Evolutionary conservation across 2,113 vertebrate species (phyloP).

Genomic region (Numida meleagris): DNA sequence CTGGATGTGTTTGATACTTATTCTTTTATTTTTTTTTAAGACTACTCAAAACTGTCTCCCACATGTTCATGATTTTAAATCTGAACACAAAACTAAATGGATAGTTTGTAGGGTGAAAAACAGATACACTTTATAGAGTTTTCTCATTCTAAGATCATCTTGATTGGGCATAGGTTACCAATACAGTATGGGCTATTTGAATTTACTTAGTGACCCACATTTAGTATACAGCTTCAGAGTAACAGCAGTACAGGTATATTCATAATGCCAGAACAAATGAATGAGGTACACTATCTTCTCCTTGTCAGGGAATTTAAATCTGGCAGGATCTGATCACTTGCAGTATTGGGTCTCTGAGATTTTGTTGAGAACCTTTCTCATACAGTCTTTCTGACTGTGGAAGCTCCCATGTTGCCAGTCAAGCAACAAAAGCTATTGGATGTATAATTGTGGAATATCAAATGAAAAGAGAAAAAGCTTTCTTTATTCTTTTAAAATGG

Average conservation of each 20-base stretch:
- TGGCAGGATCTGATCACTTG: neutral
- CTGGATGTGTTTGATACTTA: neutral
- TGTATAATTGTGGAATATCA: neutral
- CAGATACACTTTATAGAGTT: neutral
- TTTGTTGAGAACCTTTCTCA: neutral
- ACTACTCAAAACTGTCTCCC: neutral
- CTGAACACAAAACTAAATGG: neutral
- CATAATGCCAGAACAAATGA: neutral
- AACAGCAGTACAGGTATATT: neutral
- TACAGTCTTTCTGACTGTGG: neutral
- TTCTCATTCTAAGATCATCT: neutral
- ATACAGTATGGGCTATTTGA: neutral
- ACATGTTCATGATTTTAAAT: neutral
- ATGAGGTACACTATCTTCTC: neutral
- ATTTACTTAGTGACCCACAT: neutral
- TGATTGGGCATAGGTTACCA: neutral
- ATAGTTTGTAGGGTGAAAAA: neutral
- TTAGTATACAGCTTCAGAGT: rapidly evolving
- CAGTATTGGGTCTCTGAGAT: neutral
- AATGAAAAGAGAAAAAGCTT: neutral
- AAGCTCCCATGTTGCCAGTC: rapidly evolving
- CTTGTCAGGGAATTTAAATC: neutral
- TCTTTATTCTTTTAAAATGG: neutral
- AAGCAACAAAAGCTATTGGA: neutral
- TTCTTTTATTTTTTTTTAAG: neutral